A percentile compares a stretch with the other conserved stretches of the same genome.
phyloP scores from a whole-genome alignment of 2,797 vertebrate species.

The Gymnodraco acuticeps region DNA sequence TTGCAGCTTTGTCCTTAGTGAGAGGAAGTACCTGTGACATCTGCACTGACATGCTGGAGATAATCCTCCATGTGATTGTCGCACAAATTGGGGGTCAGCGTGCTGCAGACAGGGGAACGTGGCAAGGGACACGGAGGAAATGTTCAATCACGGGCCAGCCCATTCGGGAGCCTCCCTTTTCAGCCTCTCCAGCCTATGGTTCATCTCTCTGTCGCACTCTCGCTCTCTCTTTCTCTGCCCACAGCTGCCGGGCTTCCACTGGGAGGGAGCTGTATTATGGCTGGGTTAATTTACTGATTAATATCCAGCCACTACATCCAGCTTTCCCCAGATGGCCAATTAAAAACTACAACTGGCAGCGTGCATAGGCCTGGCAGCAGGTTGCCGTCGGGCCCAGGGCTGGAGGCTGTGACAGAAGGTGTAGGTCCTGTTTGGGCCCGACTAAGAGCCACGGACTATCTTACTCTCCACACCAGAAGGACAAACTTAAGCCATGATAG shows the following conservation, averaged over 20 bases:
- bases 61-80: slow-evolving; percentile 88
- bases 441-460: slow-evolving; percentile 67
- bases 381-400: slow-evolving; percentile 92
- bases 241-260: slow-evolving; percentile 89
- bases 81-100: slow-evolving; percentile 93
- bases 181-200: slow-evolving; percentile 82
- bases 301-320: slow-evolving; percentile 99
- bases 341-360: slow-evolving; percentile 99
- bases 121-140: slow-evolving; percentile 88
- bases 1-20: slow-evolving; percentile 72
- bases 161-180: slow-evolving; percentile 86
- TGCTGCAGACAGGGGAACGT: slow-evolving; percentile 86
- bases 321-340: slow-evolving; percentile 99
- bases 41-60: slow-evolving; percentile 88
- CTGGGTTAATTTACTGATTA: slow-evolving; percentile 99
- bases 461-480: slow-evolving; percentile 81
- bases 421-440: slow-evolving; percentile 78
- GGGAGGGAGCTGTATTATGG: slow-evolving; percentile 97
- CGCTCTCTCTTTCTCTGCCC: slow-evolving; percentile 83
- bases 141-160: slow-evolving; percentile 85
- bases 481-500: slow-evolving; percentile 77
- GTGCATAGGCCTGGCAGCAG: slow-evolving; percentile 93
- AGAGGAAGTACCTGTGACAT: slow-evolving; percentile 88
- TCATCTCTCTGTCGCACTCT: slow-evolving; percentile 73
- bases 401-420: slow-evolving; percentile 97